These are phyloP conservation scores for Acanthurus leucopareius DNA, from an alignment of 2,797 vertebrate species.

Conservation along the genomic window DNA sequence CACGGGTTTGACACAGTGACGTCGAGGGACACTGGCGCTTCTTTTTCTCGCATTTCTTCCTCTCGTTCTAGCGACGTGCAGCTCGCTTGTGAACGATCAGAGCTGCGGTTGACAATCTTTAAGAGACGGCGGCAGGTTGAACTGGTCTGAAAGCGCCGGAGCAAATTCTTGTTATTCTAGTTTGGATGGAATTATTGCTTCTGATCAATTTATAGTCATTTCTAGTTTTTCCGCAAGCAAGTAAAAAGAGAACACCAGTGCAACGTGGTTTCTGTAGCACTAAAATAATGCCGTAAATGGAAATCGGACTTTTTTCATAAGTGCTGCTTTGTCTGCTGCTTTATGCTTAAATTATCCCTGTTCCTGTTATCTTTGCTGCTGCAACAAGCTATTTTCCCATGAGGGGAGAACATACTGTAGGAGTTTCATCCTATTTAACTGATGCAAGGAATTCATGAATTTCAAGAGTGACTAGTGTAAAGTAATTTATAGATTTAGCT, in stretches of 20 bases:
- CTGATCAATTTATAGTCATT: slow-evolving; percentile 8
- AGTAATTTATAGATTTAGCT: neutral
- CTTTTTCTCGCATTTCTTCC: slow-evolving; percentile 4
- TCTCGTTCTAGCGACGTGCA: slow-evolving; percentile 45
- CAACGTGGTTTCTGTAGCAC: neutral
- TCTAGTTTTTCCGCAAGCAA: slow-evolving; percentile 6
- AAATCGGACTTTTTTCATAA: neutral
- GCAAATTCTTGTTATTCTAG: neutral
- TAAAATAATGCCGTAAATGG: neutral
- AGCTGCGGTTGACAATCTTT: slow-evolving; percentile 6
- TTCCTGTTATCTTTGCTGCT: slow-evolving; percentile 23
- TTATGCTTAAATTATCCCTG: slow-evolving; percentile 20
- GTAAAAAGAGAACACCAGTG: neutral
- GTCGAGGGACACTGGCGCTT: slow-evolving; percentile 32
- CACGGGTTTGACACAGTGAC: slow-evolving; percentile 70
- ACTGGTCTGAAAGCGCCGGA: neutral
- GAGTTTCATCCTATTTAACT: slow-evolving; percentile 25
- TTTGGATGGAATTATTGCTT: neutral
- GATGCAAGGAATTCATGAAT: slow-evolving; percentile 20
- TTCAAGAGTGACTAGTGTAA: slow-evolving; percentile 5
- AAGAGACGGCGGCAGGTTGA: neutral
- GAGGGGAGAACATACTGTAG: slow-evolving; percentile 11
- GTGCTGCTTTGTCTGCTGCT: slow-evolving; percentile 11
- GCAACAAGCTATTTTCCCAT: slow-evolving; percentile 28
- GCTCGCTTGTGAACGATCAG: slow-evolving; percentile 17